Evolutionary conservation across 2,797 vertebrate species (phyloP), one percentile per base, ranked within the genome.

Genomic region (Lindbergichthys nudifrons): DNA sequence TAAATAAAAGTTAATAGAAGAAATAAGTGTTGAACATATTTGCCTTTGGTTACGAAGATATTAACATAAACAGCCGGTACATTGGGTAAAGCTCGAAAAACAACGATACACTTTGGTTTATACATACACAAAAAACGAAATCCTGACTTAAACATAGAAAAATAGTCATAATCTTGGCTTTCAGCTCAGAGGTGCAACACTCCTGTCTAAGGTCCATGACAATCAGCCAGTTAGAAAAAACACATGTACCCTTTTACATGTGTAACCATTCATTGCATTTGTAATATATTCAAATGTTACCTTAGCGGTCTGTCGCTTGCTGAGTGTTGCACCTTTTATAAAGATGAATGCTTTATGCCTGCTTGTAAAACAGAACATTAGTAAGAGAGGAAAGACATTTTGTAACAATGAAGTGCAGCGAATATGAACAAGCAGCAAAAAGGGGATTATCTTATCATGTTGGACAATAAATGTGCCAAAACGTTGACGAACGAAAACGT

Each of bases 81-180:
- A 70, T 39, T 50, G 46, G 45, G 52, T 56, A 66, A 79, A 86
- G 61, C 62, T 5, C 41, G 54, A 56, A 80, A 52, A 80, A 73
- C 42, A 18, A 65, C 54, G n/a, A 64, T 60, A 74, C 32, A 79
- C 83, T 91, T 92, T 91, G 89, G 90, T 90, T 87, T 13, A 79
- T 57, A 73, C 30, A 48, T 36, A 50, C 26, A 78, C 48, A 62
- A 80, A n/a, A 87, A 61, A 50, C 61, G 42, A 50, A 62, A 66
- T 19, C 43, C 57, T 16, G 51, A 63, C 65, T 15, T 19, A 19
- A 16, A 69, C 42, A 4, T 46, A 21, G 52, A 19, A 16, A 36
- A 69, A 47, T 4, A 41, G 47, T 36, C 3, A 0, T 21, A 45
- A 61, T 47, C 39, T 65, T 11, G 60, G 12, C 26, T 45, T 65